Evolutionary conservation across 2,797 vertebrate species (phyloP), one percentile per base, ranked within the genome.

Genomic region (Kryptopterus vitreolus): DNA sequence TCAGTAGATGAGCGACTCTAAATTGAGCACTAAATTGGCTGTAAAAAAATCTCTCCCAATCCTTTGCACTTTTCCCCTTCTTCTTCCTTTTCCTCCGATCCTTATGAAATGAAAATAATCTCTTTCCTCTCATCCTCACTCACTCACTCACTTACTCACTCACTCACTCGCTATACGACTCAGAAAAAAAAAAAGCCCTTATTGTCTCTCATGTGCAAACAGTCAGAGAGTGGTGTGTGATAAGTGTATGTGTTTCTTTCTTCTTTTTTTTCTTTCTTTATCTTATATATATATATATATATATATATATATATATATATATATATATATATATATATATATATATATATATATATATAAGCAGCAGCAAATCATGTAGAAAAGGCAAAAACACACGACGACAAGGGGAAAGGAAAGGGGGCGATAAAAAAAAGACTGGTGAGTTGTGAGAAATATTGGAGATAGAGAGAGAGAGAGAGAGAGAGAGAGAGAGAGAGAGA

Each of bases 21-120:
- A 72, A 53, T 15, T 87, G 86, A 89, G 88, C 85, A 76, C 75
- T 88, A 87, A 89, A 91, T 89, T 83, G 86, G 76, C 86, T 77
- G n/a, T 89, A 87, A 80, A 87, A 80, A 87, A 90, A 90, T 89
- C 88, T 87, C 61, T 26, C 35, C 76, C 82, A 83, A 84, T 87
- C 87, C 82, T 52, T 82, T 81, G 24, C 82, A 82, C 76, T 80
- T 84, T 85, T 85, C 83, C 79, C 80, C 73, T n/a, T 82, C 82
- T 57, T 78, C 84, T 77, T 84, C 71, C 65, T 48, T 48, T 73
- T 82, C 70, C 80, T 77, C 87, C 87, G 84, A 91, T 89, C 84
- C 87, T 88, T 88, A 82, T 87, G 87, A 90, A 91, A 90, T 85
- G 80, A 77, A n/a, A 87, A 87, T 90, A 85, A 86, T 88, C 85